A percentile compares a stretch with the other conserved stretches of the same genome.
Evolutionary conservation across 2,888 invertebrate species (phyloP).

Genomic region (Hedychridium roseum): DNA sequence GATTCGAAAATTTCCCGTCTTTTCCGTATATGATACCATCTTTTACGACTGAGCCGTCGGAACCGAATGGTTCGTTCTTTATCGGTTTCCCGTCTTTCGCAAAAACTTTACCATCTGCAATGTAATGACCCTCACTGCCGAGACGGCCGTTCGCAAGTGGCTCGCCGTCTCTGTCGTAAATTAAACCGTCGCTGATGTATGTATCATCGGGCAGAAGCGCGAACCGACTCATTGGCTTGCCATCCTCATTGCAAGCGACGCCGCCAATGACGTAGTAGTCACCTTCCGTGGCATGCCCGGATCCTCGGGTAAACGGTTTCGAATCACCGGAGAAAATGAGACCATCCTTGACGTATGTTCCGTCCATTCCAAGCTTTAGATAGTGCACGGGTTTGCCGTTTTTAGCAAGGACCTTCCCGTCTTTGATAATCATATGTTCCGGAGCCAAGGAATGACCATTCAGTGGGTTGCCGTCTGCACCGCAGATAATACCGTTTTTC

Average conservation of each 20-base stretch:
- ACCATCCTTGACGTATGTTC: conserved; percentile 56
- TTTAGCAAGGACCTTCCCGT: conserved; percentile 52
- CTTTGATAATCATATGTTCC: conserved; percentile 49
- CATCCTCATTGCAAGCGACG: conserved; percentile 52
- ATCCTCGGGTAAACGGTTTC: conserved; percentile 55
- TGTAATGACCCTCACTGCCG: conserved; percentile 51
- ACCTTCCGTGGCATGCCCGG: conserved; percentile 51
- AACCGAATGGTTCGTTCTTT: conserved; percentile 55
- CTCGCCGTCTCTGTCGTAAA: conserved; percentile 53
- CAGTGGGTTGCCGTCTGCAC: conserved; percentile 37
- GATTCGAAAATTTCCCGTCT: conserved; percentile 53
- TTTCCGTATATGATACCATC: conserved; percentile 54
- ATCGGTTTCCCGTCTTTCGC: conserved; percentile 55
- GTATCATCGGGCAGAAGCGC: conserved; percentile 54
- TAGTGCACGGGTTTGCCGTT: conserved; percentile 53
- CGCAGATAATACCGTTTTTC: conserved; percentile 51
- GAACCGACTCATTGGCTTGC: conserved; percentile 51
- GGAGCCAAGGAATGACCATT: conserved; percentile 49
- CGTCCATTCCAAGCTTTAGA: conserved; percentile 48
- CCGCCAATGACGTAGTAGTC: conserved; percentile 58
- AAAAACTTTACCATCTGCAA: conserved; percentile 54
- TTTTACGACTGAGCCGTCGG: conserved; percentile 55
- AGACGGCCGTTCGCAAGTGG: conserved; percentile 49
- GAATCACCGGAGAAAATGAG: conserved; percentile 48
- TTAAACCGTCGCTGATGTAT: conserved; percentile 53